Evolutionary conservation across 2,113 vertebrate species (phyloP).

Genomic region (Isurus oxyrinchus): DNA sequence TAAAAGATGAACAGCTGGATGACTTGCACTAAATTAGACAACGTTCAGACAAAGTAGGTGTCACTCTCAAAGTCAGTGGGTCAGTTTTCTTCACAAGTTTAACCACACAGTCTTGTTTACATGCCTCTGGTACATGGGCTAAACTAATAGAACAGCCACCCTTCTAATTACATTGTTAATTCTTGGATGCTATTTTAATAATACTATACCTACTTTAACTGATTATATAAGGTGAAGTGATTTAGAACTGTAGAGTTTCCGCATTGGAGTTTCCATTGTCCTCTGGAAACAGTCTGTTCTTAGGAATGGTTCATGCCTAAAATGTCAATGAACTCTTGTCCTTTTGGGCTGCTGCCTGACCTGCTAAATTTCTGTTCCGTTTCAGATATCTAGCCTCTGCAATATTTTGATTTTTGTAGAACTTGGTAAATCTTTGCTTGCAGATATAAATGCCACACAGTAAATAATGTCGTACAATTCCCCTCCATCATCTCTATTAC

Average conservation of each 20-base stretch:
- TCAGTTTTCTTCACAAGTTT: neutral
- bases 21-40: neutral
- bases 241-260: neutral
- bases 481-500: neutral
- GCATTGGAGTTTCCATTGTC: neutral
- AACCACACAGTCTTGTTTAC: neutral
- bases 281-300: neutral
- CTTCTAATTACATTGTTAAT: neutral
- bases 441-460: neutral
- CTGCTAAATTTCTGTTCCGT: neutral
- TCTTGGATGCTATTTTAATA: neutral
- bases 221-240: neutral
- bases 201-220: neutral
- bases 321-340: neutral
- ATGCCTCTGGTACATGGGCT: neutral
- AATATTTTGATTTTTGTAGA: neutral
- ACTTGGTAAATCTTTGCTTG: neutral
- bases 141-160: neutral
- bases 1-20: neutral
- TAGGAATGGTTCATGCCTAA: neutral
- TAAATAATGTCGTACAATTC: neutral
- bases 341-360: neutral
- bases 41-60: neutral
- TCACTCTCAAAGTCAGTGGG: neutral
- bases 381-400: neutral